Base-by-base conservation (phyloP, 2,113 vertebrate genomes). In the Pachyramphus minor region DNA sequence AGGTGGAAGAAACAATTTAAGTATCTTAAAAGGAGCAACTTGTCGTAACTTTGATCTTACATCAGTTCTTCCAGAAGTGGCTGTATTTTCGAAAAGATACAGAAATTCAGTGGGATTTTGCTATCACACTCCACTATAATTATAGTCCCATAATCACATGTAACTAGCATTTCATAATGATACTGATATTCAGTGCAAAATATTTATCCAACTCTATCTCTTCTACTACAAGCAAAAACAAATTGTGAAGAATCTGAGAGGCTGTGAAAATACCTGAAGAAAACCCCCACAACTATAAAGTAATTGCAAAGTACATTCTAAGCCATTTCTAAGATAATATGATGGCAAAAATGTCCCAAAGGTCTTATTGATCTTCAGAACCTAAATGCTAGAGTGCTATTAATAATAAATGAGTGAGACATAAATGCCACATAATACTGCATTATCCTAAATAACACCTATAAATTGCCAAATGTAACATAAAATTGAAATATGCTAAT, bases 401-500 rank as follows among this genome's bases (percentile, higher is more conserved):
- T 96, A 97, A 97, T 98, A 97, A 97, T 97, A 96, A 87, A 98
- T 97, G 97, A 96, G 75, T 84, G 76, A 91, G 88, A 76, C 77
- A 92, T 97, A 97, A 97, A 97, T 95, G 96, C 94, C 94, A 96
- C 1, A 3, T 93, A 77, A 41, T 39, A 87, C 90, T 96, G 68
- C 96, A 97, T 98, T 97, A 97, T 95, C 89, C 91, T 96, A 97
- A 97, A 97, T 97, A 97, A 96, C 84, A 91, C 90, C 89, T 96
- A 84, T 97, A 97, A 98, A 96, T 97, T 94, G 90, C 73, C 64
- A 84, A 50, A 27, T 86, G 84, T 91, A 96, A 90, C 85, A 39
- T 97, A 97, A 98, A 98, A 95, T 87, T 98, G 97, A 98, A 98
- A 97, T 97, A 97, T 94, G 89, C 94, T 97, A 97, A 98, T 98